Percentiles rank a stretch among this genome's conserved stretches.
phyloP scores from a whole-genome alignment of 2,113 vertebrate species.

The Syngnathus typhle region DNA sequence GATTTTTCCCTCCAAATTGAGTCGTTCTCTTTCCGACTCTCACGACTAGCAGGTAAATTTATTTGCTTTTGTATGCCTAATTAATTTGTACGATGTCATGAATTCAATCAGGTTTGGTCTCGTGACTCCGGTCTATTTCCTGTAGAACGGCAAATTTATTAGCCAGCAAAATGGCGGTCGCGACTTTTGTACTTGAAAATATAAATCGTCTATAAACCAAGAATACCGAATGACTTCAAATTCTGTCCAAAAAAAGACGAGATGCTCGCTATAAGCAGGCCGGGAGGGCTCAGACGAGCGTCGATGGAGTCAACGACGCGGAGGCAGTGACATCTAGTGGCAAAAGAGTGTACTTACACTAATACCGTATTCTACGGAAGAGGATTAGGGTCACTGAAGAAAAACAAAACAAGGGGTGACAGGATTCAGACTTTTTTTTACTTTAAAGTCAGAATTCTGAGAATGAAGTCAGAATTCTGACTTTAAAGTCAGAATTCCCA shows the following conservation, averaged over 20 bases:
- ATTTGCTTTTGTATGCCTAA: neutral
- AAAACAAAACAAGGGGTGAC: no score
- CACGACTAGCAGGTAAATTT: neutral
- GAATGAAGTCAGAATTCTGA: no score
- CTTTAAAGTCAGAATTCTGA: no score
- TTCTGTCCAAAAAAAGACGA: neutral
- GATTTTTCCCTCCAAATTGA: neutral
- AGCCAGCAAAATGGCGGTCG: neutral
- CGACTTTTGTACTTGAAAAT: neutral
- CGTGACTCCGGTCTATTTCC: neutral
- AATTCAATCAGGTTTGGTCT: neutral
- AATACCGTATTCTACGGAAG: no score
- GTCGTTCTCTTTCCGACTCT: neutral
- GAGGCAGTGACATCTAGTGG: constrained; percentile 15
- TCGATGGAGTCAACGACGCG: neutral
- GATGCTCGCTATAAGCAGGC: no score
- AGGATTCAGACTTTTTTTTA: no score
- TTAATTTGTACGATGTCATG: neutral
- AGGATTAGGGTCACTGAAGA: no score
- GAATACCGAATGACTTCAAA: neutral
- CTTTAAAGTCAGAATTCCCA: no score
- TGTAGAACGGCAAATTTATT: neutral
- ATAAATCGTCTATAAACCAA: no score
- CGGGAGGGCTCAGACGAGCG: neutral
- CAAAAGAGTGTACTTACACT: neutral